Conservation (phyloP, 2,888 invertebrate species). For the Conus canariensis region DNA sequence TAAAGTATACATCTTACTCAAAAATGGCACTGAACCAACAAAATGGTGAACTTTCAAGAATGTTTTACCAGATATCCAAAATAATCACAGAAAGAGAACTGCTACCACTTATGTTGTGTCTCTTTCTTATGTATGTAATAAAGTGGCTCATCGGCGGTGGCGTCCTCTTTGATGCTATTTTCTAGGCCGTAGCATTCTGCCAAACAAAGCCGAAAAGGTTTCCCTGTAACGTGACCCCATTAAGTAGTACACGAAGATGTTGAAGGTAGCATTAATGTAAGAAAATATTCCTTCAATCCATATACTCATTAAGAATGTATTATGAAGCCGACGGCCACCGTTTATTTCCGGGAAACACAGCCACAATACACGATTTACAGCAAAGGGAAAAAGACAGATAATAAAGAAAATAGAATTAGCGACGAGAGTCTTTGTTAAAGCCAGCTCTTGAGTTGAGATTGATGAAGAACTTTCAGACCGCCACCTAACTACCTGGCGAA, state of each 20-base stretch:
- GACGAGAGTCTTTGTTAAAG: background rate
- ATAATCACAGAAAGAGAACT: no score
- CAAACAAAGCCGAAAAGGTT: background rate
- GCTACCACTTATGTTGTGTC: no score
- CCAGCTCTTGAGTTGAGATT: background rate
- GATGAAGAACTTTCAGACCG: background rate
- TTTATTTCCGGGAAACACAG: background rate
- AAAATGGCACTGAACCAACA: no score
- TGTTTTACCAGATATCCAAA: no score
- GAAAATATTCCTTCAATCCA: background rate
- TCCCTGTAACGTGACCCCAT: background rate
- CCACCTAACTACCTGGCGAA: background rate
- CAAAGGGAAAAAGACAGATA: background rate
- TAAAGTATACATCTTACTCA: no score
- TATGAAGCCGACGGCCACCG: background rate
- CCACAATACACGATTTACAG: background rate
- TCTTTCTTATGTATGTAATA: no score
- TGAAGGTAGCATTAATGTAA: background rate
- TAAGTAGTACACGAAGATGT: background rate
- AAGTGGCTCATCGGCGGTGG: no score
- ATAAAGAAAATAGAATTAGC: conserved; percentile 9
- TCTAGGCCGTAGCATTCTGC: background rate
- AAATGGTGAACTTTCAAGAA: no score
- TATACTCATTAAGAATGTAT: background rate
- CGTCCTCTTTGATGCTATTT: no score